Conservation (phyloP, 37 sponge, comb jelly and placozoan species). For the Halichondria panicea region DNA sequence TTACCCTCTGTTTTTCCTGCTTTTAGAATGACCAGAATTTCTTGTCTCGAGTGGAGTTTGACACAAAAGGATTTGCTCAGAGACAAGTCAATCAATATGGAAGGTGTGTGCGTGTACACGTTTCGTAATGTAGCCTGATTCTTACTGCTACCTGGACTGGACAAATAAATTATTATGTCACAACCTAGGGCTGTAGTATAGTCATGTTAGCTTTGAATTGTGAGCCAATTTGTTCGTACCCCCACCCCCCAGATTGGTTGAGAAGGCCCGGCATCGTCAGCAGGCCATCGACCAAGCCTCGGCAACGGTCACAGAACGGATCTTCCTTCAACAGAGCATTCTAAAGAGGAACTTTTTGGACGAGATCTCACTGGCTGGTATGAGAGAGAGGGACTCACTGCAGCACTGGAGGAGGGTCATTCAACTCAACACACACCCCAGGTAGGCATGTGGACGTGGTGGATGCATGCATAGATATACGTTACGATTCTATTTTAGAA, state of each 20-base stretch:
- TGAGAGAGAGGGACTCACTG: constrained; percentile 40
- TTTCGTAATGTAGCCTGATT: too few species aligned
- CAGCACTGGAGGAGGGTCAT: constrained; percentile 67
- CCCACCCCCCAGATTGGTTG: constrained; percentile 37
- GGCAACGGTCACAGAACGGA: constrained; percentile 28
- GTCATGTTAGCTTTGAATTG: not conserved
- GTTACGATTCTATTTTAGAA: too few species aligned
- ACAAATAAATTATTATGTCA: too few species aligned
- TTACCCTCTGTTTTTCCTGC: not conserved
- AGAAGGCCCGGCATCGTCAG: constrained; percentile 20
- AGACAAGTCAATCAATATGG: constrained; percentile 22
- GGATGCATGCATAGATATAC: too few species aligned
- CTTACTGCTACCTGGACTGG: too few species aligned
- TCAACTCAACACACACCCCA: constrained; percentile 57
- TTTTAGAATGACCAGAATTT: constrained; percentile 64
- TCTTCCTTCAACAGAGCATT: constrained; percentile 37
- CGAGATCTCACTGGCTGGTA: constrained; percentile 21
- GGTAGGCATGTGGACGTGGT: constrained; percentile 47
- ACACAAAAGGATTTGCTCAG: constrained; percentile 45
- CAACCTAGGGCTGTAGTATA: too few species aligned
- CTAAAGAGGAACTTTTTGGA: constrained; percentile 44
- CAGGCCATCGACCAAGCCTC: constrained; percentile 38
- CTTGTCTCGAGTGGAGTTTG: constrained; percentile 30
- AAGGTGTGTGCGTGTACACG: constrained; percentile 22
- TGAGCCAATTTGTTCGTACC: not conserved